Percentiles rank a stretch among this genome's conserved stretches.
Conservation (phyloP, 2,888 invertebrate genomes). For the Hydropsyche betteni region DNA sequence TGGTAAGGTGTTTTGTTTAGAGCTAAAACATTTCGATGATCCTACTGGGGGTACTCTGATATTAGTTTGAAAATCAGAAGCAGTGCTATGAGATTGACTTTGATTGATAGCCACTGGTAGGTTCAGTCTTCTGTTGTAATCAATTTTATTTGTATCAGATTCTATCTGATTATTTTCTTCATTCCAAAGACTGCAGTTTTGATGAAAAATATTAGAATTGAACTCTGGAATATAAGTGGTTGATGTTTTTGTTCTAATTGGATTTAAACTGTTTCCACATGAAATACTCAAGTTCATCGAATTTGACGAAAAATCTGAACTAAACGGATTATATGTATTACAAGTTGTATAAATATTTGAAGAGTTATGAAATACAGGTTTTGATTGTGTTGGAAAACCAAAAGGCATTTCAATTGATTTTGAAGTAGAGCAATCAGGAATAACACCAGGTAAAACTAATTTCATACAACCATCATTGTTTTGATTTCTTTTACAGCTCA, state of each 20-base stretch:
- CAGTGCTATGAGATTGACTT: slow-evolving; percentile 24
- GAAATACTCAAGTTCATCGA: slow-evolving; percentile 41
- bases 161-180: slow-evolving; percentile 43
- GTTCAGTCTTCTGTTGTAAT: slow-evolving; percentile 41
- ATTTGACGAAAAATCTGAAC: slow-evolving; percentile 44
- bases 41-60: slow-evolving; percentile 43
- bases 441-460: slow-evolving; percentile 40
- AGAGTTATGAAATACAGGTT: slow-evolving; percentile 39
- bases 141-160: slow-evolving; percentile 36
- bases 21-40: slow-evolving; percentile 38
- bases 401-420: slow-evolving; percentile 47
- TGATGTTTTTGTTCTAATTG: slow-evolving; percentile 41
- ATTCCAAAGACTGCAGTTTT: slow-evolving; percentile 47
- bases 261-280: slow-evolving; percentile 35
- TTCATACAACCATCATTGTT: slow-evolving; percentile 40
- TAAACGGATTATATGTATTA: slow-evolving; percentile 56
- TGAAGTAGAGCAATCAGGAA: slow-evolving; percentile 43
- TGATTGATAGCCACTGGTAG: slow-evolving; percentile 37
- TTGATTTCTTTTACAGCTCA: slow-evolving; percentile 36
- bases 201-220: slow-evolving; percentile 46
- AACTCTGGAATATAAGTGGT: slow-evolving; percentile 47
- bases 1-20: slow-evolving; percentile 6
- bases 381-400: slow-evolving; percentile 39
- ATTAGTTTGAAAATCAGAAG: slow-evolving; percentile 44
- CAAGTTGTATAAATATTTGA: slow-evolving; percentile 51